Evolutionary conservation across 2,888 invertebrate species (phyloP), one percentile per base, ranked within the genome.

Genomic region (Megamerina dolium): DNA sequence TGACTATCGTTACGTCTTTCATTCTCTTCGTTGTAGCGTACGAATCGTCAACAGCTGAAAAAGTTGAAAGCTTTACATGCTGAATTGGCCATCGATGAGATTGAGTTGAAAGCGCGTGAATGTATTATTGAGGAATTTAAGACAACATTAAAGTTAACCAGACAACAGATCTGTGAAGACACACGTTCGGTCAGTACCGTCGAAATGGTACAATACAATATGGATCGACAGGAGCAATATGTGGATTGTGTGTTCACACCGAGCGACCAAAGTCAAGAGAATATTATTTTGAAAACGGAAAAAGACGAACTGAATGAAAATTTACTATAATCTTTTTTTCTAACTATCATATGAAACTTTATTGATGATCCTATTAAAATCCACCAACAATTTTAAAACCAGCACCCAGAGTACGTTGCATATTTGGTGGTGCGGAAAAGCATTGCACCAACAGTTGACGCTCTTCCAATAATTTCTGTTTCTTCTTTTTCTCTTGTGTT

Each of bases 391-490:
- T 57, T 38, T 65, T 67, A 23, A 64, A 69, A 14, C 69, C 66
- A 2, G 60, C 64, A 1, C 66, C 69, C n/a, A 64, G 37, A 2
- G 64, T 62, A 23, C 63, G 60, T 8, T 65, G 62, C 9, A 61
- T 45, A 31, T 54, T 60, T 1, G 69, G 56, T 1, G 70, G 70
- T 9, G 70, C 70, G 13, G 71, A 68, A 41, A 63, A 64, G 50
- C 68, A 69, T 14, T 69, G 67, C 20, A 60, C 59, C n/a, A 69
- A 45, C 4, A 66, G 50, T 12, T 68, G 63, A 1, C 68, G 57
- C 37, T 70, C 70, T 41, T 69, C 66, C 8, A 67, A 39, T 2
- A 70, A 54, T 38, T 62, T 64, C 41, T 64, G 64, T 36, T 69
- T 70, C 30, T 59, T 57, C 33, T 66, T 63, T 43, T 64, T 66